phyloP scores from a whole-genome alignment of 1,140 invertebrate genomes.

The Leucophenga varia region DNA sequence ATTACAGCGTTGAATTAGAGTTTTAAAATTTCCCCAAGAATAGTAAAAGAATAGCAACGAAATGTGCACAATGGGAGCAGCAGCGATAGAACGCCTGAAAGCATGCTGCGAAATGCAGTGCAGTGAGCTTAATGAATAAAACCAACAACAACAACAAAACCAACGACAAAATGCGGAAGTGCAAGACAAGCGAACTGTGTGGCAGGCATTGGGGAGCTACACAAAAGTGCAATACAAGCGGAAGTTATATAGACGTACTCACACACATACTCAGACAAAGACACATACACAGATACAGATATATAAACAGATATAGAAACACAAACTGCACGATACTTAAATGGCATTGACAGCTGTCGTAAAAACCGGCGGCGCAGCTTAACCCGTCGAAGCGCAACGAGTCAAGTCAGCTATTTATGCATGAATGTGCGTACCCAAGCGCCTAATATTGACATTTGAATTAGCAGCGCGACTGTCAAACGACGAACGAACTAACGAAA shows the following conservation, averaged over 20 bases:
- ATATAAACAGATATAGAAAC: neutral
- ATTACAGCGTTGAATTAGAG: too few species aligned
- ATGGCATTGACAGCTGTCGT: slow-evolving; percentile 30
- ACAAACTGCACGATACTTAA: slow-evolving; percentile 1
- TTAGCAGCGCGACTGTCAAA: too few species aligned
- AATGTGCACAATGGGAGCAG: slow-evolving; percentile 8
- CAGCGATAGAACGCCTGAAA: neutral
- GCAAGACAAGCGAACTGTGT: slow-evolving; percentile 14
- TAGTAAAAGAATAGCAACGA: too few species aligned
- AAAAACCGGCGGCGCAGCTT: slow-evolving; percentile 20
- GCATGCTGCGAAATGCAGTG: slow-evolving; percentile 19
- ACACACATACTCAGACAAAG: slow-evolving; percentile 28
- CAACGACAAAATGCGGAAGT: neutral
- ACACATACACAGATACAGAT: neutral
- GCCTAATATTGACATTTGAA: slow-evolving; percentile 40
- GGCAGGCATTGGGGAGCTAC: slow-evolving; percentile 45
- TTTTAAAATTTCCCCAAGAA: slow-evolving; percentile 23
- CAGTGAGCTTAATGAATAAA: slow-evolving; percentile 19
- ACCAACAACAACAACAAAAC: neutral
- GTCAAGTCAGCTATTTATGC: neutral
- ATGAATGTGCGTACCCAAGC: neutral
- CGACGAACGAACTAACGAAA: neutral
- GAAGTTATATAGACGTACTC: too few species aligned
- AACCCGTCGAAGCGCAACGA: too few species aligned
- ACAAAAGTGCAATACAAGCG: slow-evolving; percentile 33